Base-by-base conservation (phyloP, 2,888 invertebrate genomes). In the Dilophus febrilis region DNA sequence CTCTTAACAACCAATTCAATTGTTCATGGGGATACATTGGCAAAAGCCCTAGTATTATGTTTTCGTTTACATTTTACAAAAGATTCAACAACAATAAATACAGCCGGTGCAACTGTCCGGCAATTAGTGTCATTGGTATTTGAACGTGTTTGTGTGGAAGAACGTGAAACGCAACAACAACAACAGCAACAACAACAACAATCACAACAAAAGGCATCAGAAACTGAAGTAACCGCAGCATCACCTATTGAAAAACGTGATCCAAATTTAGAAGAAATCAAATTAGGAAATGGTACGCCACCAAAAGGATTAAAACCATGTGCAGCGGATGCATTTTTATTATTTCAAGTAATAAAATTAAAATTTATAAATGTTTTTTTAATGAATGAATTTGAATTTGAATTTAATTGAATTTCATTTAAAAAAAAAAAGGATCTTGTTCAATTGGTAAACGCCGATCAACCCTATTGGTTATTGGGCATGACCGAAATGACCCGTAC, bases 371-470 rank as follows among this genome's bases (percentile, higher is more conserved):
- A 10, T 30, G 26, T 32, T 14, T 13, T 26, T 41, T 12, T 31
- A 14, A 38, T 16, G n/a, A n/a, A n/a, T n/a, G n/a, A n/a, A n/a
- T n/a, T n/a, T 37, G 16, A 43, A 34, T 40, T 19, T 26, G 35
- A 35, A 16, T 13, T 18, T 37, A 3, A 12, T 7, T 35, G 16
- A 14, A 35, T 26, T 37, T 3, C n/a, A n/a, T n/a, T n/a, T n/a
- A n/a, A n/a, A n/a, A n/a, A n/a, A n/a, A n/a, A n/a, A n/a, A n/a
- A 88, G 84, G 97, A 98, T 64, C 74, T 98, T 50, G 92, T 97
- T 29, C 90, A 92, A 57, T 65, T 98, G 38, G 86, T 97, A 7
- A 95, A 97, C 64, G 92, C 90, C 1, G 97, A 98, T 60, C 83
- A 91, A 52, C 90, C 97, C 0, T 79, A 79, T 51, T 98, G 95